These are phyloP conservation scores for Amphimallon solstitiale DNA, from an alignment of 2,888 invertebrate genomes.

Conservation along the genomic window DNA sequence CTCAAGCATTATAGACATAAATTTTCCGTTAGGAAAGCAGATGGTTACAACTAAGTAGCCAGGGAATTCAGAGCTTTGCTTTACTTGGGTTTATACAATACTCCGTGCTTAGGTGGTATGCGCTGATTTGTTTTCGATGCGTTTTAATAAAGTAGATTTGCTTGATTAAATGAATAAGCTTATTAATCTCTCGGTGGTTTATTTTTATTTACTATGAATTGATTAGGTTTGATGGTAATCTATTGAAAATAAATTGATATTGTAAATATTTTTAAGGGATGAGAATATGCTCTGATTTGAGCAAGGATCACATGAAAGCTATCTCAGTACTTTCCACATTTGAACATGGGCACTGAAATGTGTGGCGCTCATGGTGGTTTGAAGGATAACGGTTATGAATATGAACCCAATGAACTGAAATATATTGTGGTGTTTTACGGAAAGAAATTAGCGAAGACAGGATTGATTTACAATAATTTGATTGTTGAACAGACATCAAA, in stretches of 20 bases:
- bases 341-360: slow-evolving; percentile 56
- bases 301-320: slow-evolving; percentile 56
- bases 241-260: no score
- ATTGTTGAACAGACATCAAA: no score
- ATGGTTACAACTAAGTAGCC: slow-evolving; percentile 54
- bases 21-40: slow-evolving; percentile 54
- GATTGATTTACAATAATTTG: no score
- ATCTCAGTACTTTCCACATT: slow-evolving; percentile 56
- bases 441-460: slow-evolving; percentile 48
- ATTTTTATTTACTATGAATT: no score
- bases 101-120: slow-evolving; percentile 54
- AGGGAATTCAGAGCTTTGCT: slow-evolving; percentile 58
- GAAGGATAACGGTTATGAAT: slow-evolving; percentile 52
- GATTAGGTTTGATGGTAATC: no score
- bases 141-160: neutral
- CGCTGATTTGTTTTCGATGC: neutral
- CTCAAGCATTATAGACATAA: slow-evolving; percentile 56
- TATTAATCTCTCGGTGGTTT: no score
- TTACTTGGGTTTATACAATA: slow-evolving; percentile 50
- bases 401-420: slow-evolving; percentile 53
- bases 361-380: slow-evolving; percentile 58
- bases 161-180: no score
- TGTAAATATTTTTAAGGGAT: slow-evolving; percentile 49
- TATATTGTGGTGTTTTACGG: slow-evolving; percentile 52
- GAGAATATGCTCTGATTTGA: slow-evolving; percentile 52